These are phyloP conservation scores for Labia minor DNA, from an alignment of 2,888 invertebrate genomes.

Conservation along the genomic window DNA sequence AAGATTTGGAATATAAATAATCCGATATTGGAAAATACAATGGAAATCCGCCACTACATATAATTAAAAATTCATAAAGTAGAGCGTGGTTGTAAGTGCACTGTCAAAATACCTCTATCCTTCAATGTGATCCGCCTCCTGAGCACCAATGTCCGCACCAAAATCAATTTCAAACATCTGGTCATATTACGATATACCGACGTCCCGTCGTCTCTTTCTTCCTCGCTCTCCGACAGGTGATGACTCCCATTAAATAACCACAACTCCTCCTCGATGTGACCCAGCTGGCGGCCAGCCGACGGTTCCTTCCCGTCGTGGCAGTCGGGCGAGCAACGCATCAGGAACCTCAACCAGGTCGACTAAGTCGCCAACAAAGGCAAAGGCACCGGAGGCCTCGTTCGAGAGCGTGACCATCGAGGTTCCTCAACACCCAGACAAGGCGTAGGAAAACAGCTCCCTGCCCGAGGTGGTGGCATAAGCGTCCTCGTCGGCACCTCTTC, in stretches of 20 bases:
- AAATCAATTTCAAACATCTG: background rate
- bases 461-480: constrained; percentile 1
- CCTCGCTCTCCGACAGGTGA: constrained; percentile 2
- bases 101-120: no score
- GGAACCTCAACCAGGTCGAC: constrained; percentile 59
- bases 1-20: no score
- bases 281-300: constrained; percentile 30
- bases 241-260: background rate
- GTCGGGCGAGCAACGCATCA: constrained; percentile 63
- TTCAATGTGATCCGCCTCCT: background rate
- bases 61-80: no score
- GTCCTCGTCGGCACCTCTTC: background rate
- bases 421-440: constrained; percentile 51
- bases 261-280: no score
- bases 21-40: no score
- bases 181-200: background rate
- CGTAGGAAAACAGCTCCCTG: constrained; percentile 4
- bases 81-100: background rate
- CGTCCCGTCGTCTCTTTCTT: constrained; percentile 7
- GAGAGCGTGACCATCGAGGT: constrained; percentile 67
- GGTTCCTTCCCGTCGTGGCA: constrained; percentile 55
- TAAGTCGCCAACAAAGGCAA: constrained; percentile 41
- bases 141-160: constrained; percentile 13
- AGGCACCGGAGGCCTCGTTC: constrained; percentile 37
- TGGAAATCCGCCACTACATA: no score